phyloP scores from a whole-genome alignment of 2,888 invertebrate species.

The Lamellibrachia satsuma region DNA sequence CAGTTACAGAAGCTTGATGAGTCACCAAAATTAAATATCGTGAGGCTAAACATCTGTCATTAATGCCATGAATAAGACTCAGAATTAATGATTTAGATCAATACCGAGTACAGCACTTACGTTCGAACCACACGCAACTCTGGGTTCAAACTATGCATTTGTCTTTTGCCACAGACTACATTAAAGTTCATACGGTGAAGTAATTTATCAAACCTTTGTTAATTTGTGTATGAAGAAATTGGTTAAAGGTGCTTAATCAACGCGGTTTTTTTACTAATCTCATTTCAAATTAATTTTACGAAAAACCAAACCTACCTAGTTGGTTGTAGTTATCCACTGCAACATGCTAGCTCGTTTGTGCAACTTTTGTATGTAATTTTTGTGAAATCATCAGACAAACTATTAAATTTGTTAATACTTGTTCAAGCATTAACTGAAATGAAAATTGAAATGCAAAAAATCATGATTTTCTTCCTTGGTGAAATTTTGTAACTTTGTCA shows the following conservation, averaged over 20 bases:
- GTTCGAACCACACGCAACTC: not conserved
- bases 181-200: not conserved
- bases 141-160: not conserved
- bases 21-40: not conserved
- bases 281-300: too few relatives aligned
- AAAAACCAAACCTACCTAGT: too few relatives aligned
- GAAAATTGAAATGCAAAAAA: too few relatives aligned
- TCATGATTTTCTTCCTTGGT: too few relatives aligned
- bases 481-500: too few relatives aligned
- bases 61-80: not conserved
- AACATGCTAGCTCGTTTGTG: too few relatives aligned
- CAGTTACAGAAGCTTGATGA: not conserved
- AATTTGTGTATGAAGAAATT: not conserved
- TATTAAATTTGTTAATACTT: too few relatives aligned
- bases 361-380: not conserved
- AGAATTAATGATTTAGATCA: not conserved
- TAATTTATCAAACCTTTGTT: not conserved
- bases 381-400: too few relatives aligned
- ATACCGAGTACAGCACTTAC: not conserved
- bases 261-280: too few relatives aligned
- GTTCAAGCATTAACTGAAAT: too few relatives aligned
- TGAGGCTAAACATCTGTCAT: conserved; percentile 9
- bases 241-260: not conserved
- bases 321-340: too few relatives aligned
- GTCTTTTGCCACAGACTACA: not conserved